Evolutionary conservation across 2,113 vertebrate genomes (phyloP), one percentile per base, ranked within the genome.

Genomic region (Halichoerus grypus): DNA sequence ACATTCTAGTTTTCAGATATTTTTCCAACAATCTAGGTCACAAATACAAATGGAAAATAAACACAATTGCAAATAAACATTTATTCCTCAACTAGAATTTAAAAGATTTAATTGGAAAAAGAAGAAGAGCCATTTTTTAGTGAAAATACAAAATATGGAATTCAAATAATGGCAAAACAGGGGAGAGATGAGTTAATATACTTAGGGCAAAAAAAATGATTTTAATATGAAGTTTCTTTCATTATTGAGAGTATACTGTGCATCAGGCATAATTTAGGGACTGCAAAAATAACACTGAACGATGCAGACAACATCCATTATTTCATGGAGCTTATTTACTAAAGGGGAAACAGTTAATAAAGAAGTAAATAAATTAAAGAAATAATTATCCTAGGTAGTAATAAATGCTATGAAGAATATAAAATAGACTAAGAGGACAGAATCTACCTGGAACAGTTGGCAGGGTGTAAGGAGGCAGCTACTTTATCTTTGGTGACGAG

Each of bases 1-100:
- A 91, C 31, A 94, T 88, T 95, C 77, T 85, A 61, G 65, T 91
- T 97, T 91, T 95, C 77, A 42, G 90, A 14, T 84, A 81, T 97
- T 94, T 95, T 95, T 92, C 86, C 72, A 69, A 59, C 2, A 16
- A 76, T 72, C 51, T 88, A 85, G 88, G 22, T 88, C 49, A 95
- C 94, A 98, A 97, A 98, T 63, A 88, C 88, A 97, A 95, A 94
- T 76, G 28, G 57, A 95, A 97, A 94, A 97, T 76, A 85, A 90
- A 88, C 31, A 84, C 24, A 85, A 79, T 59, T 46, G 22, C 33
- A 93, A 98, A 89, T 67, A 88, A 91, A 89, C 26, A 76, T 81
- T 93, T 81, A 85, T 83, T 76, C n/a, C 42, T 86, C 39, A 86
- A 83, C 71, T 74, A 80, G 18, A 96, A 91, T 96, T 92, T 93